A percentile compares a stretch with the other conserved stretches of the same genome.
phyloP scores from a whole-genome alignment of 2,888 invertebrate genomes.

The Argyresthia goedartella region DNA sequence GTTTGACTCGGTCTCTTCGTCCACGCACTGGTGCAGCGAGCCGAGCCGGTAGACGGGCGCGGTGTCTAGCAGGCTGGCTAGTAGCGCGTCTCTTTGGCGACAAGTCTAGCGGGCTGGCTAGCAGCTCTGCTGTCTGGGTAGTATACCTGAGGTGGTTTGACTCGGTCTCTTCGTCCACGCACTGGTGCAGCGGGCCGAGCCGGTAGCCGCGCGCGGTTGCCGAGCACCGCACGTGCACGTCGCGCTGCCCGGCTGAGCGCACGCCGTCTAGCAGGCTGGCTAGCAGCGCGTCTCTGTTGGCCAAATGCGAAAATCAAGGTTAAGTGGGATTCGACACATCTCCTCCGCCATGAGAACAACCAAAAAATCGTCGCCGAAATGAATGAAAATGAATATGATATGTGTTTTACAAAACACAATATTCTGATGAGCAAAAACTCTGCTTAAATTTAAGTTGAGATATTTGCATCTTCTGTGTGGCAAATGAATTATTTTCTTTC shows the following conservation, averaged over 20 bases:
- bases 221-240: slow-evolving; percentile 93
- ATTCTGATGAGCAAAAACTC: too few relatives aligned
- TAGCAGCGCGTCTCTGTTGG: slow-evolving; percentile 88
- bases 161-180: slow-evolving; percentile 97
- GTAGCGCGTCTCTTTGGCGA: slow-evolving; percentile 83
- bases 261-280: slow-evolving; percentile 97
- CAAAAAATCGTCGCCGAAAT: too few relatives aligned
- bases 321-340: too few relatives aligned
- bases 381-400: too few relatives aligned
- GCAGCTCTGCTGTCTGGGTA: too few relatives aligned
- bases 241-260: slow-evolving; percentile 95
- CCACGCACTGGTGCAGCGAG: slow-evolving; percentile 90
- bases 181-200: slow-evolving; percentile 88
- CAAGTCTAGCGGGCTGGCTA: too few relatives aligned
- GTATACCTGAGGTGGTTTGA: slow-evolving; percentile 83
- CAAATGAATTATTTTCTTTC: too few relatives aligned
- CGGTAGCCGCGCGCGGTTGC: slow-evolving; percentile 88
- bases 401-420: too few relatives aligned
- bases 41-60: slow-evolving; percentile 90
- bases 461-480: too few relatives aligned
- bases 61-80: slow-evolving; percentile 96
- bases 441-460: too few relatives aligned
- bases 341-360: too few relatives aligned
- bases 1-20: slow-evolving; percentile 96
- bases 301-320: neutral